Base-by-base conservation (phyloP, 2,797 vertebrate genomes). In the Galago senegalensis region DNA sequence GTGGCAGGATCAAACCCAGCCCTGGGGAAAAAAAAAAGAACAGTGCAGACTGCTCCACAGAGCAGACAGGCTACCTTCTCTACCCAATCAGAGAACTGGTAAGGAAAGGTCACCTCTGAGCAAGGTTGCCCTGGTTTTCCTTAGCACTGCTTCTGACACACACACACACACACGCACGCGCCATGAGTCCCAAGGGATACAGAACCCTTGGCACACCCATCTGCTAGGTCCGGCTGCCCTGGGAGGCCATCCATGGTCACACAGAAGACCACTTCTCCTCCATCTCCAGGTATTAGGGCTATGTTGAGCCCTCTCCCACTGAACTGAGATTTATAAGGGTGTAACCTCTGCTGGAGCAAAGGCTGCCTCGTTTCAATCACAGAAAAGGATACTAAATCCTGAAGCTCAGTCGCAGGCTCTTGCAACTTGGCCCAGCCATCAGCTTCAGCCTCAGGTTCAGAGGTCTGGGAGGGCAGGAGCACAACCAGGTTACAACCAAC, bases 31-130 rank as follows among this genome's bases (percentile, higher is more conserved):
- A 43, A 43, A 43, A 43, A 43, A 43, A 43, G 40, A 67, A 12
- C 5, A 12, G 40, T 46, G 2, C 7, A 20, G 12, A 1, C 27
- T 0, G 13, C 6, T 4, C 43, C 7, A 46, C 0, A 1, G 31
- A 49, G 31, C 84, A 73, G 2, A 16, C 25, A 18, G 23, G 20
- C 61, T 37, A 14, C 56, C 20, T 43, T 43, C 34, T 46, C 83
- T 23, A 4, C 5, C 17, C n/a, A 82, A 6, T 11, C 37, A 11
- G 49, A 76, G 34, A 58, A 10, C 31, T 3, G 7, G 12, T 12
- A 31, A 20, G 23, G 29, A 29, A 61, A 17, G 43, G 23, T 37
- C 27, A n/a, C n/a, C 56, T 61, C n/a, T 37, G 29, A 61, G 40
- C 27, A 61, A 10, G 27, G n/a, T 13, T 70, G 56, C 70, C 21